Evolutionary conservation across 2,113 vertebrate genomes (phyloP).

Genomic region (Leptodactylus fuscus): DNA sequence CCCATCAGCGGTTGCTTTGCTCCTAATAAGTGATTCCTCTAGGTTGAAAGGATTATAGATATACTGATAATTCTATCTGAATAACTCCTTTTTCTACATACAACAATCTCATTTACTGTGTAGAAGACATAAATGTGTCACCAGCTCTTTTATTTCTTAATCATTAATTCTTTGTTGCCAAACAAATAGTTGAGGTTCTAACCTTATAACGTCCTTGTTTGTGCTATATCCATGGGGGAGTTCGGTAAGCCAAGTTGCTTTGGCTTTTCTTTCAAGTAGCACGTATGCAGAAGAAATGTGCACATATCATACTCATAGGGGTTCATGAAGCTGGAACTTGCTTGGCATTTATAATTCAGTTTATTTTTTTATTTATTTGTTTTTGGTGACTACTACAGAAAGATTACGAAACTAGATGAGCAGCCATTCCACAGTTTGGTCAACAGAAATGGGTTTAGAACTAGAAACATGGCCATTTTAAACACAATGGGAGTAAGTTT

Average conservation of each 20-base stretch:
- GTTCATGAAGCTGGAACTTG: background rate
- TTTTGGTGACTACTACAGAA: too few species aligned
- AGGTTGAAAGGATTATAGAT: conserved; percentile 34
- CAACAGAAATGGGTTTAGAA: too few species aligned
- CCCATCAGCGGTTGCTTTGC: conserved; percentile 33
- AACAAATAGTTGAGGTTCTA: conserved; percentile 40
- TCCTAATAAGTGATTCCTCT: conserved; percentile 34
- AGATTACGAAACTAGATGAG: too few species aligned
- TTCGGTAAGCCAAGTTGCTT: background rate
- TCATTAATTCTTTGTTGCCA: conserved; percentile 51
- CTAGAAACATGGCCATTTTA: too few species aligned
- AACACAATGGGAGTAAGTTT: too few species aligned
- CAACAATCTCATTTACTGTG: conserved; percentile 36
- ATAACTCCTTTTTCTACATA: conserved; percentile 17
- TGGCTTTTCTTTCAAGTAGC: background rate
- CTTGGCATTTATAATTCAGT: background rate
- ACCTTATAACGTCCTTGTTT: conserved; percentile 54
- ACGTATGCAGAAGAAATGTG: background rate
- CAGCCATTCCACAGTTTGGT: too few species aligned
- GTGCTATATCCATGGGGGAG: background rate
- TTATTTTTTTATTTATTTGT: too few species aligned
- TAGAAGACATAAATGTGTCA: conserved; percentile 44
- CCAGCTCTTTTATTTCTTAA: conserved; percentile 43
- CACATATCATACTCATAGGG: background rate
- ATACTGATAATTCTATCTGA: conserved; percentile 48